phyloP scores from a whole-genome alignment of 2,113 vertebrate species.

The Stegastes partitus region DNA sequence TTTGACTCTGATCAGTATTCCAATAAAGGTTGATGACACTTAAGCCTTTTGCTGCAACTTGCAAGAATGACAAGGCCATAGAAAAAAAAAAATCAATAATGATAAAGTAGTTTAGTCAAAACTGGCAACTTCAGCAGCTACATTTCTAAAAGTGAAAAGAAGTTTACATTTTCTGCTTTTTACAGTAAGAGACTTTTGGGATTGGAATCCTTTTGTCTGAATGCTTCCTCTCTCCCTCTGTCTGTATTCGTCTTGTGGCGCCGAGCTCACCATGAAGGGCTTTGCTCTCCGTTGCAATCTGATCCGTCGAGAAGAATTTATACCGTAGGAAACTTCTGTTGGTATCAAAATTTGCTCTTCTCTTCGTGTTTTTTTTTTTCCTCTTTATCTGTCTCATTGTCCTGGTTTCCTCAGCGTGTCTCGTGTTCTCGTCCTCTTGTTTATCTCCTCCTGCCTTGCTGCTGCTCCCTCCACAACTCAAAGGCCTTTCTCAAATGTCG shows the following conservation, averaged over 20 bases:
- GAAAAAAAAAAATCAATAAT: conserved; percentile 35
- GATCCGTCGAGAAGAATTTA: conserved; percentile 53
- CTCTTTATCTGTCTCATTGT: conserved; percentile 16
- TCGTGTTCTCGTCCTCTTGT: conserved; percentile 28
- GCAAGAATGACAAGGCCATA: conserved; percentile 76
- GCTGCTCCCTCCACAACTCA: conserved; percentile 66
- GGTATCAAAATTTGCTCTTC: conserved; percentile 14
- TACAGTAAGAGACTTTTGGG: conserved; percentile 67
- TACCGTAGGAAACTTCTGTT: conserved; percentile 33
- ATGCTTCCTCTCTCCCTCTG: conserved; percentile 60
- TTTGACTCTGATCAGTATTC: neutral
- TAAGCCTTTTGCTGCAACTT: conserved; percentile 69
- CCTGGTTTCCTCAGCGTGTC: conserved; percentile 31
- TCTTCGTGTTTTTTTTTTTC: neutral
- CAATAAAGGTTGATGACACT: conserved; percentile 27
- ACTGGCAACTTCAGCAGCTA: conserved; percentile 74
- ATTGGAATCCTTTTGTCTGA: conserved; percentile 60
- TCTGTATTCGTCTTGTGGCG: conserved; percentile 65
- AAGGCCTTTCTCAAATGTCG: conserved; percentile 79
- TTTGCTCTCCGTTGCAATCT: conserved; percentile 57
- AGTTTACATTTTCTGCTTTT: conserved; percentile 85
- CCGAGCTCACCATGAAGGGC: conserved; percentile 62
- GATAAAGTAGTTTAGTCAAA: conserved; percentile 64
- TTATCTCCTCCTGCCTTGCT: conserved; percentile 52
- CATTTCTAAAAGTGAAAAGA: conserved; percentile 75